Percentiles rank a stretch among this genome's conserved stretches.
phyloP scores from a whole-genome alignment of 2,888 invertebrate species.

The Ophraella communa region DNA sequence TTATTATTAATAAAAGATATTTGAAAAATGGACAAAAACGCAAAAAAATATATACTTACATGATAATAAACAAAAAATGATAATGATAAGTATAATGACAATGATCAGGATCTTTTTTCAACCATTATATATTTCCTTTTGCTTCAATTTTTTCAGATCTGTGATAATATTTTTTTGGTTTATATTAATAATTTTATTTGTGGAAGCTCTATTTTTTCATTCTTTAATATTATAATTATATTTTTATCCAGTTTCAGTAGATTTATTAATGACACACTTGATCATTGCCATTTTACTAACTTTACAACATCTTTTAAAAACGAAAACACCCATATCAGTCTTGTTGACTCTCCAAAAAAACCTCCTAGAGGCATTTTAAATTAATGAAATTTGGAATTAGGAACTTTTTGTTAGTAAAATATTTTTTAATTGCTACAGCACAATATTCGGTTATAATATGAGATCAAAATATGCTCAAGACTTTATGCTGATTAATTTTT shows the following conservation, averaged over 20 bases:
- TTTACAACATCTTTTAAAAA: not conserved
- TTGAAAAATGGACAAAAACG: conserved; percentile 35
- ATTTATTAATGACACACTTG: not conserved
- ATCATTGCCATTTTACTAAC: not conserved
- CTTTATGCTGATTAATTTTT: too few relatives aligned
- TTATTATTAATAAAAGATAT: conserved; percentile 16
- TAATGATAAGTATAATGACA: not conserved
- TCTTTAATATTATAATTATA: too few relatives aligned
- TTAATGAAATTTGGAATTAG: conserved; percentile 25
- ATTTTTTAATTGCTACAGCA: too few relatives aligned
- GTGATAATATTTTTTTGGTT: too few relatives aligned
- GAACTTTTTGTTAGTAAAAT: conserved; percentile 23
- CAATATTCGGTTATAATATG: not conserved
- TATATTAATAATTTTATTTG: too few relatives aligned
- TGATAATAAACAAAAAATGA: too few relatives aligned
- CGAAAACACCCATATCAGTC: conserved; percentile 26
- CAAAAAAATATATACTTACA: conserved; percentile 17
- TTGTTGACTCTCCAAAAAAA: conserved; percentile 29
- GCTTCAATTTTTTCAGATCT: not conserved
- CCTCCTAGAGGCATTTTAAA: not conserved
- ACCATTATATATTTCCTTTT: not conserved
- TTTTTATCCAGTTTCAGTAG: too few relatives aligned
- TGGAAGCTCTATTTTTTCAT: too few relatives aligned
- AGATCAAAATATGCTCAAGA: not conserved
- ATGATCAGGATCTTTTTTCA: not conserved